A percentile compares a stretch with the other conserved stretches of the same genome.
Evolutionary conservation across 2,797 vertebrate species (phyloP).

Genomic region (Arnoldichthys spilopterus): DNA sequence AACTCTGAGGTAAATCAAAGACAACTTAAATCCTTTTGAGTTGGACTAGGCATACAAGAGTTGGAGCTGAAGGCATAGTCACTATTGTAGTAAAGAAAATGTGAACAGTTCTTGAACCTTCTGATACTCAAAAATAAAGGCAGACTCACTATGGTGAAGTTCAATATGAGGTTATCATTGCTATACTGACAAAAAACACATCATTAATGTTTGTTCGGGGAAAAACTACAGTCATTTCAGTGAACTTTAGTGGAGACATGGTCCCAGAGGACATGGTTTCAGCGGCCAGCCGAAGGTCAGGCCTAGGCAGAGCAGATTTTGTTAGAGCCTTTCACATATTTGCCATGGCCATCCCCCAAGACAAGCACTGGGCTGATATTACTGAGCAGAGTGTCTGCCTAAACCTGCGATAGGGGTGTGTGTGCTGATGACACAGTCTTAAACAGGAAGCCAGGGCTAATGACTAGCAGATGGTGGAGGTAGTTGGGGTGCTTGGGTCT

Average conservation of each 20-base stretch:
- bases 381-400: slow-evolving; percentile 64
- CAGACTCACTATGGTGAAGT: not conserved
- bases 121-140: not conserved
- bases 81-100: not conserved
- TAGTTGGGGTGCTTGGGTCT: slow-evolving; percentile 72
- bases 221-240: slow-evolving; percentile 32
- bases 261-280: slow-evolving; percentile 29
- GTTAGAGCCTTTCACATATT: slow-evolving; percentile 63
- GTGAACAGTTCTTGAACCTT: not conserved
- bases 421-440: slow-evolving; percentile 73
- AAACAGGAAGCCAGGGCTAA: slow-evolving; percentile 79
- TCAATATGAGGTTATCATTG: slow-evolving; percentile 6
- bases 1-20: not conserved
- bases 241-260: slow-evolving; percentile 33
- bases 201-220: slow-evolving; percentile 24
- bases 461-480: slow-evolving; percentile 79
- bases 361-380: slow-evolving; percentile 58
- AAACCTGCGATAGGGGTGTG: slow-evolving; percentile 61
- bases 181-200: slow-evolving; percentile 38
- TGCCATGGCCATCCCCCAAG: slow-evolving; percentile 57
- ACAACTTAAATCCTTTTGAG: not conserved
- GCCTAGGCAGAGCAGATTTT: slow-evolving; percentile 54
- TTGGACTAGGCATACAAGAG: not conserved
- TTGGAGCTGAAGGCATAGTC: not conserved
- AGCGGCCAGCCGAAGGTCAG: slow-evolving; percentile 18